Conservation (phyloP, 2,797 vertebrate species). For the Perodicticus potto region DNA sequence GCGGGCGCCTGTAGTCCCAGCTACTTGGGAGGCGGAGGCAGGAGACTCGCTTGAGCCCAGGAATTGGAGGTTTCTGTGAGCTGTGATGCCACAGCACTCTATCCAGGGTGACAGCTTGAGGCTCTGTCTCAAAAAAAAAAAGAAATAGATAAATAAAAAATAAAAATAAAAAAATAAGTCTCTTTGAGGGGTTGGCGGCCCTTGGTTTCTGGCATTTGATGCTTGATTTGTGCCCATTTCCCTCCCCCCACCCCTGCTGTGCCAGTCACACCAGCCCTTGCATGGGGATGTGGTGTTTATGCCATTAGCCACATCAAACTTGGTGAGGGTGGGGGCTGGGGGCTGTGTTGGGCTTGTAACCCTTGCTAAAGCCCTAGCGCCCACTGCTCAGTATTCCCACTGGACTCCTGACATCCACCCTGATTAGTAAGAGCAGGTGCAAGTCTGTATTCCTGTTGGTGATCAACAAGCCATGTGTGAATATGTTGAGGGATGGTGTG, state of each 20-base stretch:
- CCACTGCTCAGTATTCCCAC: not conserved
- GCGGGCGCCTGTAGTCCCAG: no score
- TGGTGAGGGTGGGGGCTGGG: not conserved
- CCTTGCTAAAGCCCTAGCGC: not conserved
- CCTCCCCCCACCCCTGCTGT: not conserved
- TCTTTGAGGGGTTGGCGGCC: not conserved
- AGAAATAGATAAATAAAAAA: no score
- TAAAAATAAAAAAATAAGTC: no score
- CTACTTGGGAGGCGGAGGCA: no score
- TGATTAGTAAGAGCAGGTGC: conserved; percentile 13
- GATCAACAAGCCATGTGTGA: not conserved
- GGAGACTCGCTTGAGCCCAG: no score
- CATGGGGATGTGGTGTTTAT: not conserved
- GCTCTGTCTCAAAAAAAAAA: no score
- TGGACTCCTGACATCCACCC: not conserved
- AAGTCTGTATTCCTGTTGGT: not conserved
- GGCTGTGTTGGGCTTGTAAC: not conserved
- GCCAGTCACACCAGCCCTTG: conserved; percentile 52
- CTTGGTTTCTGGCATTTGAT: conserved; percentile 64
- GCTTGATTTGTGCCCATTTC: conserved; percentile 31
- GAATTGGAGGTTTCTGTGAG: no score
- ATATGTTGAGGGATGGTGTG: not conserved
- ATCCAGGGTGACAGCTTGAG: no score
- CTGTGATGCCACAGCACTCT: no score
- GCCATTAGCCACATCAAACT: not conserved